Base-by-base conservation (phyloP, 2,888 invertebrate genomes). In the Morpho helenor region DNA sequence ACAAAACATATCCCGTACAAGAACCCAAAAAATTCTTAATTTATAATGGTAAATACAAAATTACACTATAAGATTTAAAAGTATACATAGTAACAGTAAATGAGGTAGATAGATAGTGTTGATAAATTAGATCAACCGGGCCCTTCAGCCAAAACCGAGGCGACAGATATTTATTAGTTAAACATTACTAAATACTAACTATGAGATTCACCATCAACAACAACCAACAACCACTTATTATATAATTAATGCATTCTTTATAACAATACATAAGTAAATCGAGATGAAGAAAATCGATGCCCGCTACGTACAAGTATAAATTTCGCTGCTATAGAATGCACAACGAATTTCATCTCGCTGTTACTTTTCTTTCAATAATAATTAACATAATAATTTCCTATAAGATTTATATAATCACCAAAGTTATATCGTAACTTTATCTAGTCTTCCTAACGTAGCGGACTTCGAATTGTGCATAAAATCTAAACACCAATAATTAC, bases 1-100 rank as follows among this genome's bases (percentile, higher is more conserved):
- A 90, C 88, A 89, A 88, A 87, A 90, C 84, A 81, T 87, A 86
- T 84, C 87, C 88, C 82, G 77, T 85, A 87, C 81, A 87, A 78
- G 77, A 89, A 88, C 84, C 82, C 76, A 78, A 84, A 78, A 81
- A 84, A 79, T 79, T 9, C 84, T 80, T 87, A 87, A 73, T 66
- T 48, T 80, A 84, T 76, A 82, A 79, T 85, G 84, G 84, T 87
- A 87, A 80, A 84, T 87, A 87, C 83, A 87, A 86, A 87, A 87
- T 87, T 87, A 88, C 84, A 76, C 81, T 83, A 85, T 76, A 83
- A 82, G 79, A 84, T 74, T 80, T 78, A 77, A 80, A 79, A 65
- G 67, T 78, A 77, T 75, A 77, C 62, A 80, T 79, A 84, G 77
- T 79, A 84, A 87, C 78, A 80, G 78, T 74, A 73, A 78, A 79